Conservation (phyloP, 2,888 invertebrate species). For the Cotesia congregata region DNA sequence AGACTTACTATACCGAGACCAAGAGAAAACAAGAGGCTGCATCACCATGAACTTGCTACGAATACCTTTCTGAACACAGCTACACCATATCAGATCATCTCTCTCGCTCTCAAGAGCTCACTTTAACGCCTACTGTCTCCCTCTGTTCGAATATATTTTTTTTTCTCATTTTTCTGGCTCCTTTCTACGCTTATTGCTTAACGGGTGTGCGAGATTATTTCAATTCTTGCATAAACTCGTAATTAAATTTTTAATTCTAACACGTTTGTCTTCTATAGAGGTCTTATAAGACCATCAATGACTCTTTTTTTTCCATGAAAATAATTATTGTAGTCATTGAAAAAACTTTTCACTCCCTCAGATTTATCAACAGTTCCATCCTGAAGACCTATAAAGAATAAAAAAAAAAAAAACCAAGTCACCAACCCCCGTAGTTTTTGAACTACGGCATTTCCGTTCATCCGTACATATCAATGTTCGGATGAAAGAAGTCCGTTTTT, state of each 20-base stretch:
- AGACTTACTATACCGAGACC: slow-evolving; percentile 33
- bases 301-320: no score
- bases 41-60: slow-evolving; percentile 63
- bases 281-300: no score
- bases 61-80: slow-evolving; percentile 59
- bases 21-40: slow-evolving; percentile 52
- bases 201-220: background rate
- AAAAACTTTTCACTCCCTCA: no score
- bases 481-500: no score
- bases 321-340: no score
- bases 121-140: slow-evolving; percentile 39
- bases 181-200: slow-evolving; percentile 34
- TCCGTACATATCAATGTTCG: background rate
- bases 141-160: slow-evolving; percentile 36
- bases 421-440: background rate
- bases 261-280: no score
- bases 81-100: slow-evolving; percentile 46
- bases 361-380: no score
- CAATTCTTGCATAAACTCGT: no score
- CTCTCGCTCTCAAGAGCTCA: background rate
- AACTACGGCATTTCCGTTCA: background rate
- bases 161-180: slow-evolving; percentile 30
- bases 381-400: background rate
- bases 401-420: background rate
- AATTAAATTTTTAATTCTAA: no score